phyloP scores from a whole-genome alignment of 2,113 vertebrate species.

The Alces alces region DNA sequence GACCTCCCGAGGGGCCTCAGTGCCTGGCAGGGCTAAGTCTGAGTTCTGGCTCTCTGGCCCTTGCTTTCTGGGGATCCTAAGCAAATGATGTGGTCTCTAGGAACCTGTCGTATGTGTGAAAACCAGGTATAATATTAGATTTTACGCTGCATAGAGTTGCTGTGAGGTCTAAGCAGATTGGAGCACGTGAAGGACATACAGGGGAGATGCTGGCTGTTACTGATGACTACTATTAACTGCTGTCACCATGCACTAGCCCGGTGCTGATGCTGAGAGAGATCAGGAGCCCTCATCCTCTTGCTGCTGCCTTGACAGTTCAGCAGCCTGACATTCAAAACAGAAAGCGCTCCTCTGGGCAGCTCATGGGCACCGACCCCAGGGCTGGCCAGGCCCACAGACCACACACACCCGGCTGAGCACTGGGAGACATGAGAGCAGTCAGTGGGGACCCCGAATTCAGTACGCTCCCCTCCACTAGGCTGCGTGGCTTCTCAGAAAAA shows the following conservation, averaged over 20 bases:
- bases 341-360: not conserved
- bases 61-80: not conserved
- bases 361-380: not conserved
- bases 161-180: not conserved
- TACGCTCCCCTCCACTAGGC: not conserved
- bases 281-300: not conserved
- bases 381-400: not conserved
- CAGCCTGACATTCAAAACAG: not conserved
- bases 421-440: accelerated
- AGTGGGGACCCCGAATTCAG: not conserved
- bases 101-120: not conserved
- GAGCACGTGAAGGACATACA: not conserved
- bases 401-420: not conserved
- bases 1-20: not conserved
- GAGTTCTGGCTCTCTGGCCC: not conserved
- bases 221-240: too few relatives aligned
- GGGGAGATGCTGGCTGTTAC: not conserved
- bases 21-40: not conserved
- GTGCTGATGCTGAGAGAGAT: not conserved
- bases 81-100: not conserved
- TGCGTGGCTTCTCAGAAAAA: not conserved
- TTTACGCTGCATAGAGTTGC: not conserved
- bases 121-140: not conserved
- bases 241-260: too few relatives aligned
- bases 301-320: not conserved